Conservation (phyloP, 2,888 invertebrate species). For the Ferdinandea cuprea region DNA sequence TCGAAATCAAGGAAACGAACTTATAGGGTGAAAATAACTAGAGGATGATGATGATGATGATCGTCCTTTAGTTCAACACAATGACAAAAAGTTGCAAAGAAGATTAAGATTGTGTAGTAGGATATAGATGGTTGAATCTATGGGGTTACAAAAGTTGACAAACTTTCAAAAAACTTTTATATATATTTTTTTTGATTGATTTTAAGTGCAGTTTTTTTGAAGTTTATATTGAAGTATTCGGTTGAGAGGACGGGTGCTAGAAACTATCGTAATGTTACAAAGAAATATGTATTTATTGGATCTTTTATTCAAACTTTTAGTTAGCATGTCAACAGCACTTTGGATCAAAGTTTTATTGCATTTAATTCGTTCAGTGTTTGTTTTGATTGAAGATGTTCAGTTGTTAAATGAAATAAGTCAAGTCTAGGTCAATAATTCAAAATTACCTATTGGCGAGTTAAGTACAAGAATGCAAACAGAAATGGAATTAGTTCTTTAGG, state of each 20-base stretch:
- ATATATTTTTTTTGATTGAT: slow-evolving; percentile 6
- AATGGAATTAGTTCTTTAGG: too few relatives aligned
- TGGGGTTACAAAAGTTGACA: slow-evolving; percentile 16
- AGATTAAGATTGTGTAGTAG: background rate
- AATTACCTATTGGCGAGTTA: too few relatives aligned
- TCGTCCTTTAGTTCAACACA: slow-evolving; percentile 24
- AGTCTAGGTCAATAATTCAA: too few relatives aligned
- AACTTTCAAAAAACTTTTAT: slow-evolving; percentile 4
- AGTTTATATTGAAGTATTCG: background rate
- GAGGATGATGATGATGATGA: slow-evolving; percentile 29
- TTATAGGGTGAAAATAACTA: slow-evolving; percentile 7
- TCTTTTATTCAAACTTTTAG: too few relatives aligned
- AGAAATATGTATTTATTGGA: too few relatives aligned
- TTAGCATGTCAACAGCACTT: background rate
- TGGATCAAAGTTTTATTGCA: too few relatives aligned
- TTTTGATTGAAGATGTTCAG: too few relatives aligned
- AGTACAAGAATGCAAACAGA: too few relatives aligned
- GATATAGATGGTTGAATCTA: background rate
- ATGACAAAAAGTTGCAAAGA: slow-evolving; percentile 7
- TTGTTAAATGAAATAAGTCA: too few relatives aligned
- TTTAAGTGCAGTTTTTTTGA: slow-evolving; percentile 1
- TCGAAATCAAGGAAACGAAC: background rate
- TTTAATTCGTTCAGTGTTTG: too few relatives aligned
- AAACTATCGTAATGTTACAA: too few relatives aligned
- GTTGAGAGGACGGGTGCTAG: background rate